These are phyloP conservation scores for Emydoidea blandingii DNA, from an alignment of 2,797 vertebrate species.

Conservation along the genomic window DNA sequence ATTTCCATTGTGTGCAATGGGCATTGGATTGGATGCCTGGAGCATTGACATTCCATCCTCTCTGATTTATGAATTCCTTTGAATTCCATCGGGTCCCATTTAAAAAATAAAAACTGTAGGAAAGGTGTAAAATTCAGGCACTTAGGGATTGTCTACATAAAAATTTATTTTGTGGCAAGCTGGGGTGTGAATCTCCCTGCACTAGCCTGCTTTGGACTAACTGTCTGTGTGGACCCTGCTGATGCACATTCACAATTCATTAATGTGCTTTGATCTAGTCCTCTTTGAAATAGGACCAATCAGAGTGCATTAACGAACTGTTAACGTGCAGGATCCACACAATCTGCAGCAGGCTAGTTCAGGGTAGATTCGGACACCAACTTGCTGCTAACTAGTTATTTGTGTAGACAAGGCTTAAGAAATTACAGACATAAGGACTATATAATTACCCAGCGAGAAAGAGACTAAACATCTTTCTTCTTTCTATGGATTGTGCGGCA, in stretches of 20 bases:
- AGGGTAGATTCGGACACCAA: not conserved
- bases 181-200: not conserved
- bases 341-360: not conserved
- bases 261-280: not conserved
- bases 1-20: not conserved
- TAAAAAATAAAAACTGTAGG: not conserved
- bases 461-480: not conserved
- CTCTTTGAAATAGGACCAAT: not conserved
- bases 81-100: not conserved
- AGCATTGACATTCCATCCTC: accelerated
- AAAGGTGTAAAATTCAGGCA: not conserved
- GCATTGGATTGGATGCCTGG: not conserved
- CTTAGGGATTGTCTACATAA: not conserved
- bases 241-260: not conserved
- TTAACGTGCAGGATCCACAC: not conserved
- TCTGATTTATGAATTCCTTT: not conserved
- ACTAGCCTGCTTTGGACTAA: not conserved
- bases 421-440: not conserved
- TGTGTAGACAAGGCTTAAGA: not conserved
- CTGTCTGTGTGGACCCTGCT: not conserved
- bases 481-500: not conserved
- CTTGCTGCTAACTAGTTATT: not conserved
- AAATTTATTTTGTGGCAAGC: not conserved
- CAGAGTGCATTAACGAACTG: not conserved
- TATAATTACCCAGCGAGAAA: not conserved